Conservation (phyloP, 2,797 vertebrate genomes). For the Intellagama lesueurii region DNA sequence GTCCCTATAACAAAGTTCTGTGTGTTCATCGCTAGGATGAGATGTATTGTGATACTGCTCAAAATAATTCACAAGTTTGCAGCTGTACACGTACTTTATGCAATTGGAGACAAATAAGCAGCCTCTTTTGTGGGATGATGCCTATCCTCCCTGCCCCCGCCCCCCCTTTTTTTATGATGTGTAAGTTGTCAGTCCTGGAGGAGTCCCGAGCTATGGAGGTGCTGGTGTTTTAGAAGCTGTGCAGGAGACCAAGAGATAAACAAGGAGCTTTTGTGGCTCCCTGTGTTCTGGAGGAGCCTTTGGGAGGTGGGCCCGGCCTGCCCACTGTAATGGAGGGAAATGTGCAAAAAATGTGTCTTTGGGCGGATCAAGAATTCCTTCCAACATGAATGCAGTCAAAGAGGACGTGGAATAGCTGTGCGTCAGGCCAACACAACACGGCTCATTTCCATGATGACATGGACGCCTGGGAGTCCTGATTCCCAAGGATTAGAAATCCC, state of each 20-base stretch:
- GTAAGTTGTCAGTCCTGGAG: no score
- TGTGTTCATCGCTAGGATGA: no score
- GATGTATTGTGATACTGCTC: no score
- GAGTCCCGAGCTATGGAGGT: neutral
- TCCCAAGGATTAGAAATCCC: neutral
- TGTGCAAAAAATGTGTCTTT: neutral
- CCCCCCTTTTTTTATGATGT: no score
- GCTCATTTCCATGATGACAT: no score
- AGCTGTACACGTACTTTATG: no score
- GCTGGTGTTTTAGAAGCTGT: neutral
- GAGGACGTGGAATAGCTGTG: neutral
- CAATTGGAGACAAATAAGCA: no score
- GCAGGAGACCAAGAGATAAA: neutral
- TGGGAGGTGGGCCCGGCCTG: neutral
- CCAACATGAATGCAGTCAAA: neutral
- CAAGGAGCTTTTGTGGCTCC: slow-evolving; percentile 11
- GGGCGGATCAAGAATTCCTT: slow-evolving; percentile 32
- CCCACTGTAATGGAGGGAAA: neutral
- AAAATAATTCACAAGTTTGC: no score
- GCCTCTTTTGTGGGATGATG: no score
- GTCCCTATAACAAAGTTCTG: no score
- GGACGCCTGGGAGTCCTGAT: neutral
- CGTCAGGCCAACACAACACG: neutral
- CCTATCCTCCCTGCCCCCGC: no score
- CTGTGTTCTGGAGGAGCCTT: neutral